Base-by-base conservation (phyloP, 2,888 invertebrate genomes). In the Azorinus chamasolen region DNA sequence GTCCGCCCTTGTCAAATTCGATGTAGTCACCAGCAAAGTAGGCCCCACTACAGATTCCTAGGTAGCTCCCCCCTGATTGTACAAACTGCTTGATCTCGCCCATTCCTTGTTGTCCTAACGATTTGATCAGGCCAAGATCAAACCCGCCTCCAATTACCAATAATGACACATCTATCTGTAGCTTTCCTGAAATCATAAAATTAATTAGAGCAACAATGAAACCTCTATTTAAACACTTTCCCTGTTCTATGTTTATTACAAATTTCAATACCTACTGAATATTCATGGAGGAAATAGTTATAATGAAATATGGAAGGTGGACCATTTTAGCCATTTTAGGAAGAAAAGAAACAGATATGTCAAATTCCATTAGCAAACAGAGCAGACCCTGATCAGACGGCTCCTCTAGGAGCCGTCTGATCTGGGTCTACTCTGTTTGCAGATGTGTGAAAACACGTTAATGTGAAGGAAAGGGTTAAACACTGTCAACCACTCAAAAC, bases 11-110 rank as follows among this genome's bases (percentile, higher is more conserved):
- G 64, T 91, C 91, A 86, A 92, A 92, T 66, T 90, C 87, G 41
- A 92, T 90, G 22, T 70, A 53, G 41, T 85, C 85, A 75, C 89
- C 88, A 18, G 83, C 92, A 78, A 91, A 91, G 64, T 92, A 92
- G 1, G 85, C 90, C 10, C 92, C 92, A 20, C 90, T 90, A 79
- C 92, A 91, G 0, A 91, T 79, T 0, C 92, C 92, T 0, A 92
- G 78, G 64, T 91, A 92, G 5, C 79, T 75, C 6, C 92, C 92
- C n/a, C 92, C 92, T 3, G 61, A 22, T 5, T 75, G n/a, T 14
- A 91, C 91, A 79, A 83, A 92, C 6, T 83, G 77, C 5, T 78
- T 69, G 25, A 92, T 87, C 41, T 74, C 54, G 6, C 64, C 45
- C 16, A 85, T 80, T 0, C 91, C 92, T 3, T 68, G 53, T 12